Evolutionary conservation across 2,888 invertebrate genomes (phyloP).

Genomic region (Thalpophila matura): DNA sequence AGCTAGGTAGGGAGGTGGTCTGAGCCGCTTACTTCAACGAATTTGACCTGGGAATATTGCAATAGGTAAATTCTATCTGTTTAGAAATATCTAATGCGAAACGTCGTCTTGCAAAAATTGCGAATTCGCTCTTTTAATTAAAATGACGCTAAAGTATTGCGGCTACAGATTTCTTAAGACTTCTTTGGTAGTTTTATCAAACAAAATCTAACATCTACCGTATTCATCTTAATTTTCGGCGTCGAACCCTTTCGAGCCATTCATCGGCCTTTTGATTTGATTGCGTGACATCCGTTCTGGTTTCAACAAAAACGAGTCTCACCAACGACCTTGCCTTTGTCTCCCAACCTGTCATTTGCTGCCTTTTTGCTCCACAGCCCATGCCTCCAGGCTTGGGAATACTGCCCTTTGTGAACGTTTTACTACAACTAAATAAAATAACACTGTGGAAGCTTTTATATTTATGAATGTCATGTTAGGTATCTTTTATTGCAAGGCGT

Average conservation of each 20-base stretch:
- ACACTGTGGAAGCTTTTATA: slow-evolving; percentile 25
- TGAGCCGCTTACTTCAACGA: slow-evolving; percentile 38
- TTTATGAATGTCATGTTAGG: slow-evolving; percentile 30
- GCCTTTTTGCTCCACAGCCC: slow-evolving; percentile 56
- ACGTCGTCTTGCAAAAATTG: neutral
- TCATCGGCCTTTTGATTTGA: slow-evolving; percentile 49
- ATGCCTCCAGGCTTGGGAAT: slow-evolving; percentile 48
- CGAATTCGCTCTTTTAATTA: slow-evolving; percentile 1
- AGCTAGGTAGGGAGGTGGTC: slow-evolving; percentile 10
- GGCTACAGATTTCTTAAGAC: neutral
- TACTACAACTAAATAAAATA: slow-evolving; percentile 51
- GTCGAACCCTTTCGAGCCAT: slow-evolving; percentile 24
- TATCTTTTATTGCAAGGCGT: slow-evolving; percentile 14
- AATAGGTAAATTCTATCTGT: neutral
- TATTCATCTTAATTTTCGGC: slow-evolving; percentile 34
- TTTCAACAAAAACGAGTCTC: slow-evolving; percentile 74
- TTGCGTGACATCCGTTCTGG: slow-evolving; percentile 74
- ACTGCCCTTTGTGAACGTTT: slow-evolving; percentile 57
- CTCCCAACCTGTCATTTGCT: slow-evolving; percentile 64
- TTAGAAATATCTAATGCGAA: neutral
- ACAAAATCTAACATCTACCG: slow-evolving; percentile 14
- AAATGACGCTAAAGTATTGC: neutral
- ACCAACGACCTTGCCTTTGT: slow-evolving; percentile 79
- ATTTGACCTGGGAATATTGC: slow-evolving; percentile 27
- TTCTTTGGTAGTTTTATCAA: neutral